Base-by-base conservation (phyloP, 2,797 vertebrate species). In the Synanceia verrucosa region DNA sequence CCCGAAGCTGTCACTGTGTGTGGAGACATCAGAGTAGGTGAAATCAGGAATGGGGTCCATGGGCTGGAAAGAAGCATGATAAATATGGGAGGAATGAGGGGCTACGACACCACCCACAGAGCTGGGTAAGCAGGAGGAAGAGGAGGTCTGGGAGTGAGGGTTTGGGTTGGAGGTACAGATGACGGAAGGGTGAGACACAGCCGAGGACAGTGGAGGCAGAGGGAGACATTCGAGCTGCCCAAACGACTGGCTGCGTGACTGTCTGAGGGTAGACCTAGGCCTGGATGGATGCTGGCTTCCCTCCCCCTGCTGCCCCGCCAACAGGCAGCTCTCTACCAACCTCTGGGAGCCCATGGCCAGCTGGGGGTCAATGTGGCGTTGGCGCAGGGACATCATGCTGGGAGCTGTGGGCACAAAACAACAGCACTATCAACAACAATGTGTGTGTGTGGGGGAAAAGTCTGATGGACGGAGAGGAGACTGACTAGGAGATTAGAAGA, bases 261-360 rank as follows among this genome's bases (percentile, higher is more conserved):
- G 95, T 70, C 94, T 94, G 81, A 96, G 84, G 61, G 94, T 79
- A 26, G 90, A 85, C 89, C 95, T 93, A 58, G 95, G 79, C 88
- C 95, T 93, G 86, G 90, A 66, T 11, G 87, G 93, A 79, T 90
- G 90, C 11, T 89, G 73, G 64, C 86, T 85, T 65, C 91, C 92
- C 79, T 94, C 90, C 39, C 93, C 95, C 71, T 89, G 92, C 65
- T 92, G 92, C 84, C 93, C 89, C 3, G 69, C 78, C 86, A 82
- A 82, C 43, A 91, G 91, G 78, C 94, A 93, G 83, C 94, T 90
- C 94, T 99, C 97, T 97, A 99, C 97, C 95, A 98, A 98, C 97
- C 97, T 99, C 96, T 98, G 97, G 62, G 97, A 98, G 95, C 97
- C 96, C 83, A 95, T 91, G 86, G 93, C 91, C 86, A 95, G 94